phyloP scores from a whole-genome alignment of 2,113 vertebrate species.

The Trichechus manatus region DNA sequence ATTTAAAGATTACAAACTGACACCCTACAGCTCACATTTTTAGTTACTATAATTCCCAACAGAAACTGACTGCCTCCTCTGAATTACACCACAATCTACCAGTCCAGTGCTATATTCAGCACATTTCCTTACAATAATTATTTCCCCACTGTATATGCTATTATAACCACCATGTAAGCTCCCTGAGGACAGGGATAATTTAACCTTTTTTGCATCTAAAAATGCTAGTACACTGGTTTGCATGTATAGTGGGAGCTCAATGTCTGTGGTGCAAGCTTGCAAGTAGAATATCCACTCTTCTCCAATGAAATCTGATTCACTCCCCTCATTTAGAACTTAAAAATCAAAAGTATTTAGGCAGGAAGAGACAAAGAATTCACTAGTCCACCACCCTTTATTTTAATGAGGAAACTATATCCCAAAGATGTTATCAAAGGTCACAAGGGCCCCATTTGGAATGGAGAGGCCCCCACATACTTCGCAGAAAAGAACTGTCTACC shows the following conservation, averaged over 20 bases:
- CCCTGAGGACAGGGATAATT: background rate
- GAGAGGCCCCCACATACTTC: background rate
- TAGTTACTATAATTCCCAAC: background rate
- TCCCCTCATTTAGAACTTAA: background rate
- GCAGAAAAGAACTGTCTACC: background rate
- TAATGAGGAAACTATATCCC: background rate
- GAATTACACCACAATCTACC: background rate
- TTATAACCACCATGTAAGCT: background rate
- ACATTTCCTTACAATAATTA: background rate
- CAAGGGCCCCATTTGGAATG: background rate
- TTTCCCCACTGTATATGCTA: background rate
- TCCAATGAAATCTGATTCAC: background rate
- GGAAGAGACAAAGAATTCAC: background rate
- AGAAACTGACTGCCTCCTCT: background rate
- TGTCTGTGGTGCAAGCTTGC: background rate
- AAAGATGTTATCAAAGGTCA: background rate
- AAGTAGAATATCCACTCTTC: background rate
- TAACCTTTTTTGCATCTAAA: background rate
- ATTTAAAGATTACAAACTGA: background rate
- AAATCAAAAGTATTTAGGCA: background rate
- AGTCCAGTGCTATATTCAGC: background rate
- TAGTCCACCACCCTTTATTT: background rate
- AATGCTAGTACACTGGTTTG: background rate
- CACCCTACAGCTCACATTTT: background rate
- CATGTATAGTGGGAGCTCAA: background rate